Conservation (phyloP, 1,140 invertebrate species). For the Hypsibius dujardini region DNA sequence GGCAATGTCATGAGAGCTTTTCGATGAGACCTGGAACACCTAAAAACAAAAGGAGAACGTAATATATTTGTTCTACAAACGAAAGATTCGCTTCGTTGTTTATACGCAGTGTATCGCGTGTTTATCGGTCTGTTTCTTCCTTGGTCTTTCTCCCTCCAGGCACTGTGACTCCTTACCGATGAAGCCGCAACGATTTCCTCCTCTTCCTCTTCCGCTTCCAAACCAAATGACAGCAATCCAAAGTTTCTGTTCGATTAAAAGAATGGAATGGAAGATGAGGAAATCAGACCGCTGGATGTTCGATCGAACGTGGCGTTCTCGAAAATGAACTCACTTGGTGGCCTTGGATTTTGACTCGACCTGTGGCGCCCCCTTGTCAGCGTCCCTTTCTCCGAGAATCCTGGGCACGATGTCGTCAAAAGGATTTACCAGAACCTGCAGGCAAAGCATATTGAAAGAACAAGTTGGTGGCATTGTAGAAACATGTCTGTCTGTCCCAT, state of each 20-base stretch:
- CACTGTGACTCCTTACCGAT: slow-evolving; percentile 29
- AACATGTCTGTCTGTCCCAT: too few relatives aligned
- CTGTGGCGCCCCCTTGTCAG: slow-evolving; percentile 31
- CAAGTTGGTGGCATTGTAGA: background rate
- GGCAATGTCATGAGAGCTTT: slow-evolving; percentile 79
- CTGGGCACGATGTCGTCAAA: slow-evolving; percentile 78
- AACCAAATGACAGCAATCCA: slow-evolving; percentile 84
- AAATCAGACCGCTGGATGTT: background rate
- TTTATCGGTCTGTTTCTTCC: too few relatives aligned
- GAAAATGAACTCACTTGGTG: slow-evolving; percentile 32
- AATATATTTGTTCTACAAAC: background rate
- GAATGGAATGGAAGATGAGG: slow-evolving; percentile 15
- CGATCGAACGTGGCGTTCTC: slow-evolving; percentile 15
- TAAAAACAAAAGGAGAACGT: slow-evolving; percentile 22
- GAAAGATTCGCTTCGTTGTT: too few relatives aligned
- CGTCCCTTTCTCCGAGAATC: slow-evolving; percentile 29
- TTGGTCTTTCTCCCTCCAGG: too few relatives aligned
- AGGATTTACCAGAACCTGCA: slow-evolving; percentile 69
- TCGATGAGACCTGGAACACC: slow-evolving; percentile 39
- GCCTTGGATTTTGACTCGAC: slow-evolving; percentile 37
- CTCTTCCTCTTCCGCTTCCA: slow-evolving; percentile 93
- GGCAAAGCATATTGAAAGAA: background rate
- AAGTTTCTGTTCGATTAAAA: slow-evolving; percentile 53
- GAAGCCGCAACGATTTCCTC: slow-evolving; percentile 52
- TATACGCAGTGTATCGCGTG: too few relatives aligned